Evolutionary conservation across 1,140 invertebrate genomes (phyloP).

Genomic region (Drosophila mojavensis): DNA sequence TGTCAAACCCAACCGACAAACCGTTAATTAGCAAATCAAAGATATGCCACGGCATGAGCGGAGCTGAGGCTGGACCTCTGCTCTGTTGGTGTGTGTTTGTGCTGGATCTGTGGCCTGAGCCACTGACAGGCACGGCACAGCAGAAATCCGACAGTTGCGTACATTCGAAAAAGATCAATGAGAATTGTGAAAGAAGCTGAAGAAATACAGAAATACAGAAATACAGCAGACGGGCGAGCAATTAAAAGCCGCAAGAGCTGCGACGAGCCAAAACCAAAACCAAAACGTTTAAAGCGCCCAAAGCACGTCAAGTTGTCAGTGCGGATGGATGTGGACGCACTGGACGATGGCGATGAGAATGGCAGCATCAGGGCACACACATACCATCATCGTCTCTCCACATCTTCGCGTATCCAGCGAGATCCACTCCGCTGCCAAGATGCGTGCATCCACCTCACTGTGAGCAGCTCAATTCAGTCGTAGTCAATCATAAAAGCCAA

Average conservation of each 20-base stretch:
- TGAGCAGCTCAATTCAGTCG: conserved; percentile 63
- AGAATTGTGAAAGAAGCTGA: conserved; percentile 80
- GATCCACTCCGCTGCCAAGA: not conserved
- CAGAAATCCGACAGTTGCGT: conserved; percentile 79
- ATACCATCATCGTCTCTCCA: not conserved
- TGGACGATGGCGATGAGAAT: conserved; percentile 41
- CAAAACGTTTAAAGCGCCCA: conserved; percentile 79
- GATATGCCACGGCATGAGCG: conserved; percentile 71
- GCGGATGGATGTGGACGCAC: conserved; percentile 43
- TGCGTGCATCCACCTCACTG: conserved; percentile 1
- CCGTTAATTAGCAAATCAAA: conserved; percentile 83
- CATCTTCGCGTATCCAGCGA: not conserved
- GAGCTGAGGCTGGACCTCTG: not conserved
- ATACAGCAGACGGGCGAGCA: conserved; percentile 70
- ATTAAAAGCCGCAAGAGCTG: conserved; percentile 60
- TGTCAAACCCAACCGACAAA: conserved; percentile 81
- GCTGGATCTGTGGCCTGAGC: conserved; percentile 28
- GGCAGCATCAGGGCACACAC: conserved; percentile 24
- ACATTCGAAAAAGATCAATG: conserved; percentile 83
- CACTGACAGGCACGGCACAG: conserved; percentile 62
- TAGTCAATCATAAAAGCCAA: conserved; percentile 71
- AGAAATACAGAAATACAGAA: conserved; percentile 59
- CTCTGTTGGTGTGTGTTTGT: not conserved
- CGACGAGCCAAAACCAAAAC: conserved; percentile 39
- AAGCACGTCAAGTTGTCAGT: conserved; percentile 77